These are phyloP conservation scores for Melanotus villosus DNA, from an alignment of 2,888 invertebrate genomes.

Conservation along the genomic window DNA sequence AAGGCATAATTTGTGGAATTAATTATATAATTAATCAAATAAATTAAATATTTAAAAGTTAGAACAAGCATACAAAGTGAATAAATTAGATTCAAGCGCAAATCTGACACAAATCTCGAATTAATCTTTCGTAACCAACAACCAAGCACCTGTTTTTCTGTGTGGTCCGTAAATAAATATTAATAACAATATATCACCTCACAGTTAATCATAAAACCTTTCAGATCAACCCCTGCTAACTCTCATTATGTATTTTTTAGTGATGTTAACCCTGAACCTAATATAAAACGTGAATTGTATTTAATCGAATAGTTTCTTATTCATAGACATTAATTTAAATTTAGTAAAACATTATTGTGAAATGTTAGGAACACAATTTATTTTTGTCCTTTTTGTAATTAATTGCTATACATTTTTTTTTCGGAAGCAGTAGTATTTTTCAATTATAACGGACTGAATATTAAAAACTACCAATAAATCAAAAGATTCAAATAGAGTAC, in stretches of 20 bases:
- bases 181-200: conserved; percentile 51
- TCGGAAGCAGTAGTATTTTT: neutral
- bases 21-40: conserved; percentile 19
- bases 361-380: too few relatives aligned
- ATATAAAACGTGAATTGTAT: neutral
- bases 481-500: neutral
- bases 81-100: conserved; percentile 53
- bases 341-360: too few relatives aligned
- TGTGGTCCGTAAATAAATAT: conserved; percentile 50
- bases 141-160: conserved; percentile 44
- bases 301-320: too few relatives aligned
- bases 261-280: neutral
- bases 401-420: too few relatives aligned
- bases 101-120: conserved; percentile 52
- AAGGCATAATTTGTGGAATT: neutral
- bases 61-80: conserved; percentile 31
- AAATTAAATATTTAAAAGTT: conserved; percentile 25
- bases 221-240: conserved; percentile 28
- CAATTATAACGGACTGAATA: neutral
- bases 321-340: too few relatives aligned
- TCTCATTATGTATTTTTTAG: conserved; percentile 42
- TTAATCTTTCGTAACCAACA: conserved; percentile 43
- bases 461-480: neutral
- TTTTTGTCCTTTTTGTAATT: too few relatives aligned
- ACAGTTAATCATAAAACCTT: conserved; percentile 7